Conservation (phyloP, 2,113 vertebrate species). For the Ophthalmolycus amberensis region DNA sequence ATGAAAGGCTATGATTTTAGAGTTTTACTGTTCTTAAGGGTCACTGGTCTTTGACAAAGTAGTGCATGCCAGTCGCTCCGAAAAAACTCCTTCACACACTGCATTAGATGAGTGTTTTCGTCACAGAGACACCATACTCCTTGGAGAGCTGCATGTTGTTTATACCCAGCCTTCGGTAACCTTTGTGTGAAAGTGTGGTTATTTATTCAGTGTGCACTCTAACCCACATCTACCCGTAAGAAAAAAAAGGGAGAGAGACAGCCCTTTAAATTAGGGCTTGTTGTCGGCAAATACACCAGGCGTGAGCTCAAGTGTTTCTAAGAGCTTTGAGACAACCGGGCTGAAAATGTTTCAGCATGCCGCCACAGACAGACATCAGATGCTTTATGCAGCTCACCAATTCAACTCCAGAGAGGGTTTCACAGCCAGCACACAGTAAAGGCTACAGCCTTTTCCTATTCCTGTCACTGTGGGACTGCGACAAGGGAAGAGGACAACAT, state of each 20-base stretch:
- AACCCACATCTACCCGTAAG: slow-evolving; percentile 60
- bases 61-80: neutral
- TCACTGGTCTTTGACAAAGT: slow-evolving; percentile 33
- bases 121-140: slow-evolving; percentile 53
- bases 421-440: slow-evolving; percentile 45
- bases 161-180: slow-evolving; percentile 65
- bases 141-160: slow-evolving; percentile 56
- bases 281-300: slow-evolving; percentile 62
- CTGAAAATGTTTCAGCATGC: slow-evolving; percentile 62
- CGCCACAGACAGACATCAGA: slow-evolving; percentile 66
- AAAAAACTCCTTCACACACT: slow-evolving; percentile 14
- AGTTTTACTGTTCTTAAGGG: slow-evolving; percentile 1
- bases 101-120: slow-evolving; percentile 61
- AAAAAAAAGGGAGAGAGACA: slow-evolving; percentile 53
- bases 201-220: slow-evolving; percentile 73
- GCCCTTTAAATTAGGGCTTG: slow-evolving; percentile 72
- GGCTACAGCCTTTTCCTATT: slow-evolving; percentile 59
- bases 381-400: slow-evolving; percentile 71
- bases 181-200: slow-evolving; percentile 65
- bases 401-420: slow-evolving; percentile 59
- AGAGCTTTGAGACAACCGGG: slow-evolving; percentile 67
- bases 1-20: neutral
- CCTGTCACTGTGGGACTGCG: slow-evolving; percentile 47
- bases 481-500: slow-evolving; percentile 38
- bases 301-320: slow-evolving; percentile 67